Percentiles rank a stretch among this genome's conserved stretches.
phyloP scores from a whole-genome alignment of 1,140 invertebrate species.

The Hypsibius dujardini region DNA sequence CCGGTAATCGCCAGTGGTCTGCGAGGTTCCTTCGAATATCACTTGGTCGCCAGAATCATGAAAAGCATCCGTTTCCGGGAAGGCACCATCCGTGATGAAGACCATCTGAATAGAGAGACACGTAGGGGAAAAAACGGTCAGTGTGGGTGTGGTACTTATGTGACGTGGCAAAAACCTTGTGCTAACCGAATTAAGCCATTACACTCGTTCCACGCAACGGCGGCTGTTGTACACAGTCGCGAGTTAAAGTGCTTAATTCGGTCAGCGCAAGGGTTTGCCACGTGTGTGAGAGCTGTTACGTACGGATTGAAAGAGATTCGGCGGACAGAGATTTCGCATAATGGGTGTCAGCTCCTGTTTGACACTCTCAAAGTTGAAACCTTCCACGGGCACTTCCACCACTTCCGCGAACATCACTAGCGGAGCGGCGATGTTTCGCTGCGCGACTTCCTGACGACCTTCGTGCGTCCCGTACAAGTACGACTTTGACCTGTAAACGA shows the following conservation, averaged over 20 bases:
- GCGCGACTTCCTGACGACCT: constrained; percentile 53
- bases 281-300: too few species aligned
- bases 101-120: constrained; percentile 1
- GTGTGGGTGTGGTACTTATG: too few species aligned
- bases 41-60: constrained; percentile 28
- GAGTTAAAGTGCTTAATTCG: too few species aligned
- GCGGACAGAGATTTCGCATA: neutral
- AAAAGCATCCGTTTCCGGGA: neutral
- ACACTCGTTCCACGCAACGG: too few species aligned
- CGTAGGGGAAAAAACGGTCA: too few species aligned
- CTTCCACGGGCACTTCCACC: neutral
- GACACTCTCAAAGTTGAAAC: constrained; percentile 48
- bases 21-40: constrained; percentile 41
- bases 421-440: neutral
- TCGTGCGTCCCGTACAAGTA: constrained; percentile 56
- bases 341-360: constrained; percentile 48
- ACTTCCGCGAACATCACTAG: constrained; percentile 10
- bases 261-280: too few species aligned
- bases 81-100: neutral
- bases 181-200: too few species aligned
- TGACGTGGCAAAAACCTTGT: too few species aligned
- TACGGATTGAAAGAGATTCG: neutral
- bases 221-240: too few species aligned
- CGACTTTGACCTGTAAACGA: neutral
- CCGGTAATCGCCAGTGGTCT: neutral